Evolutionary conservation across 2,113 vertebrate genomes (phyloP).

Genomic region (Carassius auratus): DNA sequence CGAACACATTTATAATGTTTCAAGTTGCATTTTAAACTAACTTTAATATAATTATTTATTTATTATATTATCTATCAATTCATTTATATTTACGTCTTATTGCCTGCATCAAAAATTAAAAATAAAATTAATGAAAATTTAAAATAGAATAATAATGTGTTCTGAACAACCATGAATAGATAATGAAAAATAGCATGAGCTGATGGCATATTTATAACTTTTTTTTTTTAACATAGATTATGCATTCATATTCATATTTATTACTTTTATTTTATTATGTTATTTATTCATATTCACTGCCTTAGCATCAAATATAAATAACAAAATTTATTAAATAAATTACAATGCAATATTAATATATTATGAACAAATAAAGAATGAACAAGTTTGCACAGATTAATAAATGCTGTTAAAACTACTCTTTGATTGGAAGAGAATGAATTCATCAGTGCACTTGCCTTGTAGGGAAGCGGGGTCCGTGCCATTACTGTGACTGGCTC

Average conservation of each 20-base stretch:
- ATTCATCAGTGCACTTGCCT: constrained; percentile 13
- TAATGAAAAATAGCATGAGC: not conserved
- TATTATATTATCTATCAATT: not conserved
- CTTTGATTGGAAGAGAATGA: too few relatives aligned
- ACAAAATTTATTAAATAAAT: not conserved
- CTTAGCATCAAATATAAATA: not conserved
- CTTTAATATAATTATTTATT: not conserved
- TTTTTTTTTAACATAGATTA: not conserved
- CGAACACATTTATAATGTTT: not conserved
- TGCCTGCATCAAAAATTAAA: not conserved
- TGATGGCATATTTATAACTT: not conserved
- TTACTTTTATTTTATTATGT: too few relatives aligned
- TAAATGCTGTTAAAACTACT: not conserved
- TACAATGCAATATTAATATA: not conserved
- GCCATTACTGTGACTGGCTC: constrained; percentile 72
- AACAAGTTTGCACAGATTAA: not conserved
- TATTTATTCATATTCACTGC: not conserved
- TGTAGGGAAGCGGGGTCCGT: constrained; percentile 71
- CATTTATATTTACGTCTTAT: not conserved
- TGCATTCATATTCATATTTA: too few relatives aligned
- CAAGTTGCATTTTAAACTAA: not conserved
- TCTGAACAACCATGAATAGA: not conserved
- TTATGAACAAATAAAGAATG: not conserved
- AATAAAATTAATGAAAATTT: not conserved
- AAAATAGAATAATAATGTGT: not conserved